Percentiles rank a stretch among this genome's conserved stretches.
Evolutionary conservation across 2,113 vertebrate genomes (phyloP).

Genomic region (Platysternon megacephalum): DNA sequence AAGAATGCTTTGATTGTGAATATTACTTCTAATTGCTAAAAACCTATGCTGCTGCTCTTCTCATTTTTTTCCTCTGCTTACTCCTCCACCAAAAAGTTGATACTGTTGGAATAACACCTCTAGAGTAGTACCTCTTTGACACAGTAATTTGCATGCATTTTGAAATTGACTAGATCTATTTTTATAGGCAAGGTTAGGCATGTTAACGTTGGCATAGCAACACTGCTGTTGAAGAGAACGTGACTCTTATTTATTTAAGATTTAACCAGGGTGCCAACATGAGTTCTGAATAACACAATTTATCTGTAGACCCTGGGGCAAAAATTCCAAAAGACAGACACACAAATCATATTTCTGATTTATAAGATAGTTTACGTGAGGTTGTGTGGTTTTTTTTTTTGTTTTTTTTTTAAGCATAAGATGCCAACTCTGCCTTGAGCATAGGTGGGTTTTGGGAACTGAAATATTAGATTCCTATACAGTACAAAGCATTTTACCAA

Average conservation of each 20-base stretch:
- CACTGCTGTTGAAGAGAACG: constrained; percentile 48
- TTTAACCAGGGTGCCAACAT: constrained; percentile 44
- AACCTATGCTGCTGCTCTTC: background rate
- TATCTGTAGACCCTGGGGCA: constrained; percentile 13
- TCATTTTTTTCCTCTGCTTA: background rate
- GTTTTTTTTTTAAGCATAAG: background rate
- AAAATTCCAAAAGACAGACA: constrained; percentile 11
- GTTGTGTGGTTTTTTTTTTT: background rate
- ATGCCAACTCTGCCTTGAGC: background rate
- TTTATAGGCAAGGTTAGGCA: constrained; percentile 58
- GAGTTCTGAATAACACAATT: constrained; percentile 34
- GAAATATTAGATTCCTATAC: background rate
- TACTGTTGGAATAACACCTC: constrained; percentile 20
- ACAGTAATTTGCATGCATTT: constrained; percentile 32
- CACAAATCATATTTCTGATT: background rate
- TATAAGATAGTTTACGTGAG: background rate
- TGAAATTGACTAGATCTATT: constrained; percentile 29
- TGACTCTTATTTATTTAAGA: constrained; percentile 63
- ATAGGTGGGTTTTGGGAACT: background rate
- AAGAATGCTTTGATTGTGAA: background rate
- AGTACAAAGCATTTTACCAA: background rate
- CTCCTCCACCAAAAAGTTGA: constrained; percentile 19
- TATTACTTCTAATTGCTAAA: background rate
- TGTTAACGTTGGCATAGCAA: constrained; percentile 60
- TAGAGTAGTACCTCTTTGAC: background rate